Percentiles rank a stretch among this genome's conserved stretches.
Conservation (phyloP, 1,140 invertebrate species). For the Drosophila santomea region DNA sequence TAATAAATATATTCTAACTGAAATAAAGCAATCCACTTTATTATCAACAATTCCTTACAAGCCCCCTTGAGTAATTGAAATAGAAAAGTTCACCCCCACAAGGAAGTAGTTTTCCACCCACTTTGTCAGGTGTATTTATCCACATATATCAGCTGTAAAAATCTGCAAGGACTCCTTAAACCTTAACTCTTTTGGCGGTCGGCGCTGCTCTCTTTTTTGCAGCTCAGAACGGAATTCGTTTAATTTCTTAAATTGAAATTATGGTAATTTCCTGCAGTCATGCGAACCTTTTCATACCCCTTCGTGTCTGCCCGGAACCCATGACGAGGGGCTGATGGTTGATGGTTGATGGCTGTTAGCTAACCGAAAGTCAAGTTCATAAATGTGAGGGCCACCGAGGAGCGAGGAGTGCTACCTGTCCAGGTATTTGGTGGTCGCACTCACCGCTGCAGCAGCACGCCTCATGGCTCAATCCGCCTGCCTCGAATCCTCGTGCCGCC, state of each 20-base stretch:
- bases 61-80: background rate
- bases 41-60: no score
- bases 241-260: slow-evolving; percentile 83
- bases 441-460: slow-evolving; percentile 33
- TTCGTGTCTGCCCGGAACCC: slow-evolving; percentile 61
- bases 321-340: slow-evolving; percentile 8
- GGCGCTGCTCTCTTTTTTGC: slow-evolving; percentile 47
- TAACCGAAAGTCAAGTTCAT: slow-evolving; percentile 77
- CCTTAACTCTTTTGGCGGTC: slow-evolving; percentile 11
- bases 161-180: background rate
- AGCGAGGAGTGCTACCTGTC: slow-evolving; percentile 19
- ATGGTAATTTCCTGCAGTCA: slow-evolving; percentile 81
- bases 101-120: background rate
- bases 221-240: slow-evolving; percentile 63
- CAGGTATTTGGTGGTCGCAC: slow-evolving; percentile 36
- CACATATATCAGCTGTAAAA: background rate
- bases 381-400: slow-evolving; percentile 57
- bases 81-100: background rate
- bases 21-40: no score
- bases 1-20: no score
- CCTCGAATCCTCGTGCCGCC: background rate
- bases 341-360: slow-evolving; percentile 28
- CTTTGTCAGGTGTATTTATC: background rate
- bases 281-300: slow-evolving; percentile 67
- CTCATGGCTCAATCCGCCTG: slow-evolving; percentile 11